Conservation (phyloP, 2,797 vertebrate species). For the Momotus momota region DNA sequence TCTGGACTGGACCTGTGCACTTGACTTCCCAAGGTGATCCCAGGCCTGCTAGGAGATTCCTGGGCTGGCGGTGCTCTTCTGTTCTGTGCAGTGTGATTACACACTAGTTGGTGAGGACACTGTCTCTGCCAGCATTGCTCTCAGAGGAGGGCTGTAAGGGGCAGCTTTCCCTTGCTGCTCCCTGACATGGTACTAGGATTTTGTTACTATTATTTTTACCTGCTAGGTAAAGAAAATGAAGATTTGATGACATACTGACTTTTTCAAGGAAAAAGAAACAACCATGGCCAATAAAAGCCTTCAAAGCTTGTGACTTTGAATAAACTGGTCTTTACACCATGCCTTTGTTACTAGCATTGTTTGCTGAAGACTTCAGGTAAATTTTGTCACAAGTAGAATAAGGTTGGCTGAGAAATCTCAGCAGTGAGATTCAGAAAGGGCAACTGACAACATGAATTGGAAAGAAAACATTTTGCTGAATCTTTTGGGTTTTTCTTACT, state of each 20-base stretch:
- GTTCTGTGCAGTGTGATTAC: not conserved
- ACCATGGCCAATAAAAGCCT: not conserved
- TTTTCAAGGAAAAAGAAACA: not conserved
- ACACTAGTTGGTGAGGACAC: rapidly evolving
- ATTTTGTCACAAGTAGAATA: not conserved
- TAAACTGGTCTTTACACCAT: not conserved
- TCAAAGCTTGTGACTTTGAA: not conserved
- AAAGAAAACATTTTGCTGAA: not conserved
- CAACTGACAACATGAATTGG: not conserved
- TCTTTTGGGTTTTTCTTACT: not conserved
- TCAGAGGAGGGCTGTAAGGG: not conserved
- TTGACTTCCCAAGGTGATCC: rapidly evolving
- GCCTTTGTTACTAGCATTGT: not conserved
- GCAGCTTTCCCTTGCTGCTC: not conserved
- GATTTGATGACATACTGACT: not conserved
- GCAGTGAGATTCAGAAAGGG: not conserved
- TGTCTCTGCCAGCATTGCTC: not conserved
- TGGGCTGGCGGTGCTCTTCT: not conserved
- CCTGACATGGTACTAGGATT: not conserved
- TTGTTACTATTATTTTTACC: not conserved
- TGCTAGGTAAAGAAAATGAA: not conserved
- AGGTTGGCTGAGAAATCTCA: not conserved
- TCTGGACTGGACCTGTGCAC: not conserved
- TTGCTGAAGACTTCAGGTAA: not conserved
- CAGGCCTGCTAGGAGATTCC: not conserved